Base-by-base conservation (phyloP, 2,888 invertebrate species). In the Chironomus riparius region DNA sequence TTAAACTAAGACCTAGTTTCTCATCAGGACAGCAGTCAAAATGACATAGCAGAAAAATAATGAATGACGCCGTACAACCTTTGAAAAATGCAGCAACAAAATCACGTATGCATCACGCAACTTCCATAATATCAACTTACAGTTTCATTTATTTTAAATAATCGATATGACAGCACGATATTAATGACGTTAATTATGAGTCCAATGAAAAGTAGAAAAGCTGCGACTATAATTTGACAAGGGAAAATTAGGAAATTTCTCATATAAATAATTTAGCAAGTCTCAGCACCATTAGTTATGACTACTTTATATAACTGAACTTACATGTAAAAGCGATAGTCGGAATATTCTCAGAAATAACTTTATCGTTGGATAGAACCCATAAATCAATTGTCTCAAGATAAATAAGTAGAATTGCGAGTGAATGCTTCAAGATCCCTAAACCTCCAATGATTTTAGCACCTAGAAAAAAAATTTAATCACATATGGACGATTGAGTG, bases 91-190 rank as follows among this genome's bases (percentile, higher is more conserved):
- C 38, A 38, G 38, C 38, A 38, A 38, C 38, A 38, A 38, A 38
- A 10, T 47, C 7, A 15, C 47, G n/a, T n/a, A 70, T 50, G 13
- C 38, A 38, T 38, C 38, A 38, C 38, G 38, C 38, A 38, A 38
- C 38, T 38, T 10, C 38, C 10, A 38, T 1, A 10, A 38, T 38
- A 13, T 13, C 28, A n/a, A 47, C 50, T 74, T 47, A 74, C 74
- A 47, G 74, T 74, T 7, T 74, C 74, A 22, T 21, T 28, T 5
- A 74, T 74, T 48, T 74, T 74, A 21, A 74, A 74, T 15, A 74
- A 68, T 12, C 74, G 74, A 74, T 74, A 74, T 21, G 74, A 65
- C 10, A 74, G 48, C 10, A 74, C 68, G 68, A 74, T 74, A 28
- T 48, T 74, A 65, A 74, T 21, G n/a, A 74, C 48, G 22, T 74